Evolutionary conservation across 2,888 invertebrate genomes (phyloP), one percentile per base, ranked within the genome.

Genomic region (Phalangium opilio): DNA sequence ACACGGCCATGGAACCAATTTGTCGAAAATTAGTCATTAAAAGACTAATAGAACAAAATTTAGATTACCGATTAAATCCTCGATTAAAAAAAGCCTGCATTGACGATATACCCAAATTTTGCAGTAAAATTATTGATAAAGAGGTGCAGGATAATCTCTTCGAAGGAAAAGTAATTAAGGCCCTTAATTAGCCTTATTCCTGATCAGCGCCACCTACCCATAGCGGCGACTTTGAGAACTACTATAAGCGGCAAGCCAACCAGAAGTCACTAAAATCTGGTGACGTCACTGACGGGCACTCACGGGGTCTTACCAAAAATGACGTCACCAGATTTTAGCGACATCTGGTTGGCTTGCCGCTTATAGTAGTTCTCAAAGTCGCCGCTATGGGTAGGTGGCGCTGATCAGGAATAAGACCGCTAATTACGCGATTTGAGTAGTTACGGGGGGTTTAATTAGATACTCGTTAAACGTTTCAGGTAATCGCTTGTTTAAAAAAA

Each of bases 21-120:
- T 95, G 93, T 63, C 79, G 81, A 62, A 70, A 77, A 46, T 76
- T 90, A 15, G 81, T 93, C n/a, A 74, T 83, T 1, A 81, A 83
- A 62, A 75, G 91, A 57, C 81, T 90, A 77, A 80, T 86, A 54
- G 85, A 89, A 65, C 86, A 86, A 65, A 85, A 84, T 62, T 76
- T 80, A 49, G 93, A 95, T 68, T 86, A 83, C 61, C 76, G 90
- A 51, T 78, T 93, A 52, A 90, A 93, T 69, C 83, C 83, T 3
- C 76, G 79, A 18, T 70, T 95, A 48, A 81, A 83, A 63, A 75
- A 76, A 58, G 77, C 81, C 12, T 95, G 95, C 63, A 76, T 77
- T 55, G 64, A 71, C 52, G 93, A 93, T 63, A 87, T 93, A 17
- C 75, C 77, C 50, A 81, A 78, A 59, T 77, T 76, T 63, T 82